Percentiles rank a stretch among this genome's conserved stretches.
These are phyloP conservation scores for Drosophila cognata DNA, from an alignment of 2,888 invertebrate species.

Conservation along the genomic window DNA sequence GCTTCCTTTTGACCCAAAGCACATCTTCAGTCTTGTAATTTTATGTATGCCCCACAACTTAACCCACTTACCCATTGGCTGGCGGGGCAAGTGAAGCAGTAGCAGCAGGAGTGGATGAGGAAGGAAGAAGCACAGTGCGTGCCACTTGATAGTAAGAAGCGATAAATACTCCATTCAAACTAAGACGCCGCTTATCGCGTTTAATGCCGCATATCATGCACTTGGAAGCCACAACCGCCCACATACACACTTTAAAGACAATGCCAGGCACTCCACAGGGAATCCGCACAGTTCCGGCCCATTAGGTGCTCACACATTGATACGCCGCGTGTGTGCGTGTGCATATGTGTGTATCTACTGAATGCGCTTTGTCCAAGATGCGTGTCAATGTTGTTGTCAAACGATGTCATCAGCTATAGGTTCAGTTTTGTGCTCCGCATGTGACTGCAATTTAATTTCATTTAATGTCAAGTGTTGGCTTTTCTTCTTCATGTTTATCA, in stretches of 20 bases:
- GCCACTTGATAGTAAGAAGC: slow-evolving; percentile 29
- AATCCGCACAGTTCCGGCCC: slow-evolving; percentile 52
- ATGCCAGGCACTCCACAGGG: slow-evolving; percentile 29
- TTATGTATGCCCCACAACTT: slow-evolving; percentile 23
- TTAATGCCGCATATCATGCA: slow-evolving; percentile 66
- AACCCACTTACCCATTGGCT: slow-evolving; percentile 48
- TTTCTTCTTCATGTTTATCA: slow-evolving; percentile 16
- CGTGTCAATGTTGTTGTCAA: slow-evolving; percentile 79
- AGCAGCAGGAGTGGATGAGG: neutral
- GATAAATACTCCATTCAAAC: slow-evolving; percentile 43
- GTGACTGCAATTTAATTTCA: slow-evolving; percentile 66
- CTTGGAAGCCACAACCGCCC: slow-evolving; percentile 28
- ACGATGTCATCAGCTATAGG: slow-evolving; percentile 72
- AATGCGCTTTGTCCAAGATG: slow-evolving; percentile 58
- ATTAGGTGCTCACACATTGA: slow-evolving; percentile 65
- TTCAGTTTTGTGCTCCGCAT: slow-evolving; percentile 5
- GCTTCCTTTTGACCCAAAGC: neutral
- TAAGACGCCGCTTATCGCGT: slow-evolving; percentile 62
- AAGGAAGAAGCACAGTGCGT: slow-evolving; percentile 35
- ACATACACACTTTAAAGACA: slow-evolving; percentile 30
- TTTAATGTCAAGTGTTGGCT: slow-evolving; percentile 68
- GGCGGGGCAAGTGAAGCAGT: neutral
- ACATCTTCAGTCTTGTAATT: slow-evolving; percentile 2
- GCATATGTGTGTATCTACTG: slow-evolving; percentile 25
- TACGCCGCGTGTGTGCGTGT: slow-evolving; percentile 8